Percentiles rank a stretch among this genome's conserved stretches.
These are phyloP conservation scores for Alligator mississippiensis DNA, from an alignment of 2,113 vertebrate species.

Conservation along the genomic window DNA sequence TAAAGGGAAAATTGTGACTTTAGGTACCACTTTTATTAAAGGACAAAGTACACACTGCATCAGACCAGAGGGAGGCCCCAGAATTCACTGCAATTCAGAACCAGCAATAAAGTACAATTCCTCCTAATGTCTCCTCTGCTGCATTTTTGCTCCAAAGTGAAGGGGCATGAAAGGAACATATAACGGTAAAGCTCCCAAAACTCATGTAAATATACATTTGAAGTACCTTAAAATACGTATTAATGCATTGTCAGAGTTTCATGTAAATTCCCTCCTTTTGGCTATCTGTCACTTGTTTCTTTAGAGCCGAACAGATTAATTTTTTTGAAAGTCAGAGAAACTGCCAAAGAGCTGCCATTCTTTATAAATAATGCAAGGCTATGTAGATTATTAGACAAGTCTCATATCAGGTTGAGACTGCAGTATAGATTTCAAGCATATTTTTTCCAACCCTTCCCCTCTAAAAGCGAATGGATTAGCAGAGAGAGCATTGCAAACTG, in stretches of 20 bases:
- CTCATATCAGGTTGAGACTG: neutral
- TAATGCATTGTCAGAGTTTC: neutral
- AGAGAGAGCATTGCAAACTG: neutral
- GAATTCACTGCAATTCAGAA: neutral
- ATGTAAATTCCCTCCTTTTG: neutral
- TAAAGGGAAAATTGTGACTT: neutral
- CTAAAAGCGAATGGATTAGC: neutral
- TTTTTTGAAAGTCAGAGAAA: neutral
- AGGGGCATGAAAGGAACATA: neutral
- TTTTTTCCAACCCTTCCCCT: neutral
- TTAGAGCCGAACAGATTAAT: neutral
- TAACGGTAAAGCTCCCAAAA: neutral
- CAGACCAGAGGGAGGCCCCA: neutral
- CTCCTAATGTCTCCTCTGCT: neutral
- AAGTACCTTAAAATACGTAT: neutral
- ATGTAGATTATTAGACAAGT: fast-evolving
- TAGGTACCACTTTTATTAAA: neutral
- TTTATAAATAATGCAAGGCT: neutral
- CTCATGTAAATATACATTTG: neutral
- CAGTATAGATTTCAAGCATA: neutral
- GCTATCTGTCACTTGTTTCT: neutral
- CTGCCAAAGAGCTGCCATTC: neutral
- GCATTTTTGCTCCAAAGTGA: neutral
- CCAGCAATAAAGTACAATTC: neutral
- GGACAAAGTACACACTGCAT: neutral